phyloP scores from a whole-genome alignment of 2,113 vertebrate species.

The Xiphophorus hellerii region DNA sequence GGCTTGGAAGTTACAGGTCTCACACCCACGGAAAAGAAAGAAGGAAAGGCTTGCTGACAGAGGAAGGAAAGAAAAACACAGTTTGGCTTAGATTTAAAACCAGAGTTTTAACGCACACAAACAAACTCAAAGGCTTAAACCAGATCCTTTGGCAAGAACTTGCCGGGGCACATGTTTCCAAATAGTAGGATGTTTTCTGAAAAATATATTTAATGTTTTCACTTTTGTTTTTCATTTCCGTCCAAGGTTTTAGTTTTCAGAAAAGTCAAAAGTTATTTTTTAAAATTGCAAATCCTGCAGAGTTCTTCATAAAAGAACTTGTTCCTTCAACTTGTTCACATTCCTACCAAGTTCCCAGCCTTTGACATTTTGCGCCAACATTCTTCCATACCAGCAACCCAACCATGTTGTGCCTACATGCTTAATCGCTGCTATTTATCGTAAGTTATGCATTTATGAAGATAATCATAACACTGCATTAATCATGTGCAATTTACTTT shows the following conservation, averaged over 20 bases:
- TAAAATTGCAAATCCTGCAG: too few species aligned
- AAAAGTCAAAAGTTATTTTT: background rate
- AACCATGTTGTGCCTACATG: too few species aligned
- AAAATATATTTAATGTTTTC: background rate
- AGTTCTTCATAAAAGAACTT: too few species aligned
- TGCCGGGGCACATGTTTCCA: background rate
- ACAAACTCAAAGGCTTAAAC: background rate
- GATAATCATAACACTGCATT: too few species aligned
- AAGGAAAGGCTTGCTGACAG: background rate
- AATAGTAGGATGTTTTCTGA: background rate
- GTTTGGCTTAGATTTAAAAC: background rate
- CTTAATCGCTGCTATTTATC: too few species aligned
- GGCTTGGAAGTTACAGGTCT: background rate
- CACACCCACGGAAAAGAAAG: background rate
- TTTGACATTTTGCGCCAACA: too few species aligned
- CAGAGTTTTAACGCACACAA: background rate
- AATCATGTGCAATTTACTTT: too few species aligned
- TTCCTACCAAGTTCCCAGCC: too few species aligned
- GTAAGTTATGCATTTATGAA: too few species aligned
- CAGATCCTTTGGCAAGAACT: background rate
- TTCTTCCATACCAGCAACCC: too few species aligned
- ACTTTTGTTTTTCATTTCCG: background rate
- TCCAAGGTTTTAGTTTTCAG: background rate
- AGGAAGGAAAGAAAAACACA: background rate
- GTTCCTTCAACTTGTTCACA: too few species aligned